Conservation (phyloP, 2,113 vertebrate genomes). For the Astur gentilis region DNA sequence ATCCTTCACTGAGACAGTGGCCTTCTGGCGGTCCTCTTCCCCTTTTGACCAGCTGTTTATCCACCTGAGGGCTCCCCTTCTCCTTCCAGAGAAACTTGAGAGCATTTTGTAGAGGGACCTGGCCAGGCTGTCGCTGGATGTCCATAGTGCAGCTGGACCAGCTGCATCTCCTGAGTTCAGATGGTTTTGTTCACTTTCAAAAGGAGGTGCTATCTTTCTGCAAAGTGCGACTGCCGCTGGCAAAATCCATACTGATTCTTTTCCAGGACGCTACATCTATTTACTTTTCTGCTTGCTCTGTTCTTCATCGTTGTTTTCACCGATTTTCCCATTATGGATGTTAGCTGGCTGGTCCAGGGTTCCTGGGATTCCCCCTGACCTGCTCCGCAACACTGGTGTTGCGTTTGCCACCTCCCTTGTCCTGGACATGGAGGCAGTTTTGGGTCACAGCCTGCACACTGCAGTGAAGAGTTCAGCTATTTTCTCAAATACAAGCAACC, state of each 20-base stretch:
- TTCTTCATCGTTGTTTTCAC: neutral
- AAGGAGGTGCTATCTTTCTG: neutral
- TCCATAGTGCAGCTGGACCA: neutral
- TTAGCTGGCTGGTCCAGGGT: neutral
- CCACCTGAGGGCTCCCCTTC: neutral
- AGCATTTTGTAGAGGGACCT: neutral
- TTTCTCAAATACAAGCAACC: accelerated
- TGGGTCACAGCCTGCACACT: neutral
- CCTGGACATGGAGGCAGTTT: neutral
- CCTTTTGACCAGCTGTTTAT: neutral
- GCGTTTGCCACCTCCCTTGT: neutral
- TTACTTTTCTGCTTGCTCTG: neutral
- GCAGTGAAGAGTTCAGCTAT: neutral
- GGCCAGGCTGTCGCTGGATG: neutral
- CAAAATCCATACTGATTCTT: neutral
- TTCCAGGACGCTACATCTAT: neutral
- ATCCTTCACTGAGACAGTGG: neutral
- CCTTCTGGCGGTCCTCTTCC: neutral
- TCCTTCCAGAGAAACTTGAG: neutral
- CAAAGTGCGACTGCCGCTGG: neutral
- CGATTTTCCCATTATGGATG: accelerated
- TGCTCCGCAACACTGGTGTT: no score
- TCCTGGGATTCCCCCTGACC: neutral
- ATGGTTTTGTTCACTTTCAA: neutral
- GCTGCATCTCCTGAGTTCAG: neutral